Evolutionary conservation across 2,888 invertebrate species (phyloP).

Genomic region (Steinernema carpocapsae): DNA sequence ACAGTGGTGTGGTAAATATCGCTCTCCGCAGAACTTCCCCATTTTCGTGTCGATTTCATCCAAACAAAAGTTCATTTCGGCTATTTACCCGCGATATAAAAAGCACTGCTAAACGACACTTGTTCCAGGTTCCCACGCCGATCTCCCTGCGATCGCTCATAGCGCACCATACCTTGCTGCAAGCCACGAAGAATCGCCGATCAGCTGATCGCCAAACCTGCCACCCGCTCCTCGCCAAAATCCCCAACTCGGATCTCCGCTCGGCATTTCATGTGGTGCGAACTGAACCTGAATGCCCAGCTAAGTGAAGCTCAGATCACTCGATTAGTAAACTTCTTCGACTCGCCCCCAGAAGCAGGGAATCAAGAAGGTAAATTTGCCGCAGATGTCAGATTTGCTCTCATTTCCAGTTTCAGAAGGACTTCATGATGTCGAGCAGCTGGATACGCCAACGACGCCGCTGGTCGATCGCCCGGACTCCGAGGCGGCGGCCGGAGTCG

Average conservation of each 20-base stretch:
- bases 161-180: not conserved
- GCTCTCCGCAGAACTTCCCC: no score
- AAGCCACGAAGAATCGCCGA: not conserved
- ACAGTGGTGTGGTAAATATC: no score
- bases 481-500: conserved; percentile 24
- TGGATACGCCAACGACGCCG: not conserved
- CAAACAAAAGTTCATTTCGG: no score
- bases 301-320: conserved; percentile 11
- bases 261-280: conserved; percentile 13
- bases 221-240: not conserved
- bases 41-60: no score
- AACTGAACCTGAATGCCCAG: conserved; percentile 24
- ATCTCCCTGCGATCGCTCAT: not conserved
- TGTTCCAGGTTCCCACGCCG: not conserved
- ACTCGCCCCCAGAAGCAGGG: not conserved
- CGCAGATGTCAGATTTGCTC: not conserved
- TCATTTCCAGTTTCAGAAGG: not conserved
- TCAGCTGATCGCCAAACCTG: conserved; percentile 21
- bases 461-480: not conserved
- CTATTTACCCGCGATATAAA: no score
- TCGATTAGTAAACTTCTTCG: not conserved
- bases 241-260: not conserved
- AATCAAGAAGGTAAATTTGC: no score
- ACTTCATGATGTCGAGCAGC: not conserved
- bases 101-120: no score